Evolutionary conservation across 2,797 vertebrate genomes (phyloP).

Genomic region (Phalanger gymnotis): DNA sequence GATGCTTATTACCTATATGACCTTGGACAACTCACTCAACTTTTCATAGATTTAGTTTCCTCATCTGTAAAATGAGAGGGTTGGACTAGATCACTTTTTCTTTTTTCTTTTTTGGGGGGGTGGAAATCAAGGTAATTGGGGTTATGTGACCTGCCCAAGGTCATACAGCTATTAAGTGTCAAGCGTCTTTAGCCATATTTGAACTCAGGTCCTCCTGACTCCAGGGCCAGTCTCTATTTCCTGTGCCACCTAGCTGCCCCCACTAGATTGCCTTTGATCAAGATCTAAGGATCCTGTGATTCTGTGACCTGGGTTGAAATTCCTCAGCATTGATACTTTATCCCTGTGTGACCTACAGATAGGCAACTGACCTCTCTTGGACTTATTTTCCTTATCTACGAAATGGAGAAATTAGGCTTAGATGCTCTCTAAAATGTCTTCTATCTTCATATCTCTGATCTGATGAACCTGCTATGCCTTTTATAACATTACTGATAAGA

Average conservation of each 20-base stretch:
- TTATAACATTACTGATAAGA: not conserved
- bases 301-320: not conserved
- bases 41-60: not conserved
- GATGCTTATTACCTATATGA: not conserved
- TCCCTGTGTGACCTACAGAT: not conserved
- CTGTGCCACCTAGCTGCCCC: too few relatives aligned
- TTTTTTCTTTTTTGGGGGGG: too few relatives aligned
- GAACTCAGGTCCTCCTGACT: too few relatives aligned
- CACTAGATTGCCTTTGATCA: too few relatives aligned
- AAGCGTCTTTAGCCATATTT: too few relatives aligned
- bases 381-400: not conserved
- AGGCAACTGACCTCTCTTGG: not conserved
- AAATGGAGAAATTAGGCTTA: not conserved
- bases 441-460: not conserved
- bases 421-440: not conserved
- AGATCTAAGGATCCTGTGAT: not conserved
- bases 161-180: too few relatives aligned
- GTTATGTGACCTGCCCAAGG: too few relatives aligned
- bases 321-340: not conserved
- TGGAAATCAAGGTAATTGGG: too few relatives aligned
- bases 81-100: not conserved
- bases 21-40: not conserved
- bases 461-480: not conserved
- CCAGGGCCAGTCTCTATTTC: too few relatives aligned
- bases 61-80: not conserved